These are phyloP conservation scores for Pavo muticus DNA, from an alignment of 2,113 vertebrate genomes.

Conservation along the genomic window DNA sequence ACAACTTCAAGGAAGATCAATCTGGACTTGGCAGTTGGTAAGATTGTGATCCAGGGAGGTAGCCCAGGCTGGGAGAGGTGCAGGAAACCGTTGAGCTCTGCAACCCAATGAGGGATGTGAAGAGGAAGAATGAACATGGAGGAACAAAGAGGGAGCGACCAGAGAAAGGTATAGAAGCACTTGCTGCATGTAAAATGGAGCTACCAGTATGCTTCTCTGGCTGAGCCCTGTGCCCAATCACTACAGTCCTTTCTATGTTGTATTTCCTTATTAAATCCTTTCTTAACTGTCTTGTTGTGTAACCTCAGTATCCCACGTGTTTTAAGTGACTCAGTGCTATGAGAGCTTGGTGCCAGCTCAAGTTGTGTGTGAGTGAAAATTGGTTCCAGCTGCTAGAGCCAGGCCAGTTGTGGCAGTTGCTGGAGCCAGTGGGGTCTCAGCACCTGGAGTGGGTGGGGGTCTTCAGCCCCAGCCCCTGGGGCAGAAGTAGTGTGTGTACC, in stretches of 20 bases:
- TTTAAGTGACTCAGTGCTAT: background rate
- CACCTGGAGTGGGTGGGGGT: background rate
- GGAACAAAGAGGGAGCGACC: too few relatives aligned
- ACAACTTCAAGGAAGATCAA: background rate
- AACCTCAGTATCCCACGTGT: background rate
- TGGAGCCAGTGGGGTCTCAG: background rate
- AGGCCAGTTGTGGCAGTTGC: background rate
- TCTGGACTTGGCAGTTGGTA: background rate
- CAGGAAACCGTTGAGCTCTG: too few relatives aligned
- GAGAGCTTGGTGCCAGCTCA: background rate
- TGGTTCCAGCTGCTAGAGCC: background rate
- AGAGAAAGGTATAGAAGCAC: too few relatives aligned
- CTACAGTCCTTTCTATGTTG: too few relatives aligned
- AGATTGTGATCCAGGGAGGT: background rate
- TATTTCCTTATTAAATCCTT: too few relatives aligned
- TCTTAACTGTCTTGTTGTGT: too few relatives aligned
- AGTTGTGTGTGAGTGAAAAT: background rate
- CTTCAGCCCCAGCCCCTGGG: background rate
- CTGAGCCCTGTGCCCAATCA: too few relatives aligned
- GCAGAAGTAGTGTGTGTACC: background rate
- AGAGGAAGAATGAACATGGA: too few relatives aligned
- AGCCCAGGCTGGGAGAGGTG: too few relatives aligned
- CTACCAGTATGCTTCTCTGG: too few relatives aligned
- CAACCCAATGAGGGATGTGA: too few relatives aligned
- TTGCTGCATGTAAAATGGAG: too few relatives aligned